Evolutionary conservation across 2,797 vertebrate species (phyloP).

Genomic region (Eidolon dupreanum): DNA sequence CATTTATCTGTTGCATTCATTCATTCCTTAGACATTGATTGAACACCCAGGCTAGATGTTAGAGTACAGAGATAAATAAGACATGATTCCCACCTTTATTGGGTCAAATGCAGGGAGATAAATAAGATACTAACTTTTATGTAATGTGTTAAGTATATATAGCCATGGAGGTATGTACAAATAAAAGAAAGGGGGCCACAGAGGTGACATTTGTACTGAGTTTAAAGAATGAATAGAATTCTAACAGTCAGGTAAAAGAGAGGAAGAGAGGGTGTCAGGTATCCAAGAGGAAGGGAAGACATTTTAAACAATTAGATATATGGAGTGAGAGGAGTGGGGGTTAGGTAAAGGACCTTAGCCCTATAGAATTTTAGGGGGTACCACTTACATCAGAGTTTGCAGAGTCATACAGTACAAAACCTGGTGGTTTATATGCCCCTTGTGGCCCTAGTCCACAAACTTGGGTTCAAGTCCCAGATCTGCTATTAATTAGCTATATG

Average conservation of each 20-base stretch:
- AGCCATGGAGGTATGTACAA: background rate
- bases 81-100: background rate
- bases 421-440: background rate
- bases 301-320: background rate
- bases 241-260: background rate
- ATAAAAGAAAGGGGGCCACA: background rate
- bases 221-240: constrained; percentile 3
- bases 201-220: background rate
- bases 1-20: background rate
- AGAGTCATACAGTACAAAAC: background rate
- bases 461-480: background rate
- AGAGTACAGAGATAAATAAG: background rate
- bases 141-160: background rate
- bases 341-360: background rate
- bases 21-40: background rate
- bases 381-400: background rate
- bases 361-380: background rate
- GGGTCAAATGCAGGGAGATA: background rate
- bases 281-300: fast-evolving
- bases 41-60: background rate
- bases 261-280: background rate
- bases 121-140: background rate
- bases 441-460: background rate
- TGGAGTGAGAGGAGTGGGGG: no score
- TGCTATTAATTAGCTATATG: background rate